Evolutionary conservation across 2,888 invertebrate species (phyloP).

Genomic region (Hypomecis atomaria): DNA sequence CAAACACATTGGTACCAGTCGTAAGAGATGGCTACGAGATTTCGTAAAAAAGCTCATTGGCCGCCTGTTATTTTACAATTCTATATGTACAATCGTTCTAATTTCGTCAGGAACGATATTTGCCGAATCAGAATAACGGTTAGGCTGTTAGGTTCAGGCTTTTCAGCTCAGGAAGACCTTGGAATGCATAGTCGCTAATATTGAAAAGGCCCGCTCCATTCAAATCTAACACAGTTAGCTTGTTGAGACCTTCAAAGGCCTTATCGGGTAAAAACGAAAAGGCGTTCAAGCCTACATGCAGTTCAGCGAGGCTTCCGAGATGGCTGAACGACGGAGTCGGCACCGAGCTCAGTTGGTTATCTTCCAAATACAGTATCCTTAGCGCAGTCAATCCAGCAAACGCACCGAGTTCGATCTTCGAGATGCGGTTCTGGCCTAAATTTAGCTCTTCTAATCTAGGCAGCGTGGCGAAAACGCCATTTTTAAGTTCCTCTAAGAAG

Average conservation of each 20-base stretch:
- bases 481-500: constrained; percentile 91
- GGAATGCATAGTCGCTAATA: constrained; percentile 90
- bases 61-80: too few species aligned
- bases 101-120: constrained; percentile 87
- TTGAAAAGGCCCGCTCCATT: constrained; percentile 92
- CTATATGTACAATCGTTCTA: constrained; percentile 90
- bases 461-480: constrained; percentile 89
- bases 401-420: constrained; percentile 90
- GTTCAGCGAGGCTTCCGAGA: constrained; percentile 91
- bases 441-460: constrained; percentile 93
- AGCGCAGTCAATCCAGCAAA: constrained; percentile 91
- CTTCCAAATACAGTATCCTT: constrained; percentile 92
- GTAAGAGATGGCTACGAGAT: too few species aligned
- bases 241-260: constrained; percentile 90
- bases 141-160: constrained; percentile 90
- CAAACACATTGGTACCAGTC: too few species aligned
- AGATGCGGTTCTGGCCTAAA: constrained; percentile 93
- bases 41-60: too few species aligned
- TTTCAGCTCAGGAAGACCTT: constrained; percentile 89
- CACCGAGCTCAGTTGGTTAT: constrained; percentile 91
- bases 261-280: constrained; percentile 91
- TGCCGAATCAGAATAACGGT: constrained; percentile 90
- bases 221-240: constrained; percentile 90
- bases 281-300: constrained; percentile 93
- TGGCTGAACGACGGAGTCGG: constrained; percentile 90